phyloP scores from a whole-genome alignment of 92 coral and sea anemone species.

The Bergia sp. region DNA sequence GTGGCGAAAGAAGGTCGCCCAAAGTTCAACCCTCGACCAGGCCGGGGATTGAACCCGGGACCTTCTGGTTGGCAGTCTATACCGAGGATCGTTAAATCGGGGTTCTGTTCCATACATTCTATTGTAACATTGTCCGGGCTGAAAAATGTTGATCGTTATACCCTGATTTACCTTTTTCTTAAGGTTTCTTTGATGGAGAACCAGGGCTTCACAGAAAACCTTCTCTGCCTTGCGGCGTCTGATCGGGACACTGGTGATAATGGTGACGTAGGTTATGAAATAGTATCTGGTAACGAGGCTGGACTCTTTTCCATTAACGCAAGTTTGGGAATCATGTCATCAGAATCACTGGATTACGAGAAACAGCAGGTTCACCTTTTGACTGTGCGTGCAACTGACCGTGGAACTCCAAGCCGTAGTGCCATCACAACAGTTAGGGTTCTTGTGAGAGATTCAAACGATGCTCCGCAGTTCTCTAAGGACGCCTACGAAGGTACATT shows the following conservation, averaged over 20 bases:
- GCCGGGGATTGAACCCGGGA: too few relatives aligned
- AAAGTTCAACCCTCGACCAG: too few relatives aligned
- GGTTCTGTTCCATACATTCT: too few relatives aligned
- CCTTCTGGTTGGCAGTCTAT: too few relatives aligned
- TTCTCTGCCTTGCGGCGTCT: constrained; percentile 81
- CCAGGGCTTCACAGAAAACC: constrained; percentile 71
- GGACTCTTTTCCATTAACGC: constrained; percentile 75
- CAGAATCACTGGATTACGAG: constrained; percentile 83
- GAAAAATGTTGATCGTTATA: background rate
- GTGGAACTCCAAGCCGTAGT: constrained; percentile 70
- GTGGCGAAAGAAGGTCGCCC: too few relatives aligned
- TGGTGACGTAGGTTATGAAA: constrained; percentile 67
- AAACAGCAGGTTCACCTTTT: constrained; percentile 55
- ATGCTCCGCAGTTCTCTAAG: constrained; percentile 81
- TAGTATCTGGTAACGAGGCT: constrained; percentile 59
- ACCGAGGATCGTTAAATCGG: too few relatives aligned
- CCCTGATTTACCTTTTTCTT: background rate
- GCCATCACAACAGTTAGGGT: constrained; percentile 64
- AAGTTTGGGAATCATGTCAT: constrained; percentile 72
- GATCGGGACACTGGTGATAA: constrained; percentile 78
- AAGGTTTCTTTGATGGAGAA: constrained; percentile 86
- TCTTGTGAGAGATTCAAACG: constrained; percentile 82
- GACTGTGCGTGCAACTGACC: constrained; percentile 78
- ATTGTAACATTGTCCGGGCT: too few relatives aligned
- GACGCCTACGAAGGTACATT: constrained; percentile 69